Conservation (phyloP, 2,113 vertebrate genomes). For the Phylloscopus trochilus region DNA sequence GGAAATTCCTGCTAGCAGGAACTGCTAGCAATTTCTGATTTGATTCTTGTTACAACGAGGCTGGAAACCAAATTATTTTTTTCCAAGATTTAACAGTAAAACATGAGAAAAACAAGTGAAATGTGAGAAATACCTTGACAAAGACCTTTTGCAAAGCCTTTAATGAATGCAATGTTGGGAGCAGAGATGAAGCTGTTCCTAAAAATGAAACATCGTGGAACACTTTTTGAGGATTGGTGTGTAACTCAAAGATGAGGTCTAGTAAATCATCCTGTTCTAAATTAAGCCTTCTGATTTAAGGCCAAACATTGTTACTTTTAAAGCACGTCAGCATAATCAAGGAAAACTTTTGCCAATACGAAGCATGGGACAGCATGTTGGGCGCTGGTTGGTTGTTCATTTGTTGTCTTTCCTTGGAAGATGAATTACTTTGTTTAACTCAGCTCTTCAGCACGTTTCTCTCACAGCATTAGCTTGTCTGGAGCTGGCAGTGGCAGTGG, state of each 20-base stretch:
- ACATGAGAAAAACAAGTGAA: neutral
- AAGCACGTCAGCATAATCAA: neutral
- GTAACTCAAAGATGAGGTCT: neutral
- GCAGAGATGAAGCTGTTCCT: neutral
- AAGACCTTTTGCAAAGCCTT: neutral
- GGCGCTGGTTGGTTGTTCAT: neutral
- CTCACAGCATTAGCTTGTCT: neutral
- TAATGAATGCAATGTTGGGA: neutral
- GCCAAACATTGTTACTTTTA: neutral
- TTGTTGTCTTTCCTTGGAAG: neutral
- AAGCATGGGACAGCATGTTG: accelerated
- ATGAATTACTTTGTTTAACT: neutral
- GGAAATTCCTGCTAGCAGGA: neutral
- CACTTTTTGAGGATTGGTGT: neutral
- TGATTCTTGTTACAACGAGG: neutral
- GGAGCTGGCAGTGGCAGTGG: accelerated
- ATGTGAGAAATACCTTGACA: neutral
- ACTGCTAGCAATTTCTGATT: neutral
- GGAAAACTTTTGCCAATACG: neutral
- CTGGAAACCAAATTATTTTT: neutral
- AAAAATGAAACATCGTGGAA: neutral
- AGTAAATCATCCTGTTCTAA: neutral
- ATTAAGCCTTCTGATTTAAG: neutral
- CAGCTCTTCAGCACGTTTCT: accelerated
- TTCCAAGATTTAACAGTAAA: neutral